These are phyloP conservation scores for Agrochola litura DNA, from an alignment of 2,888 invertebrate genomes.

Conservation along the genomic window DNA sequence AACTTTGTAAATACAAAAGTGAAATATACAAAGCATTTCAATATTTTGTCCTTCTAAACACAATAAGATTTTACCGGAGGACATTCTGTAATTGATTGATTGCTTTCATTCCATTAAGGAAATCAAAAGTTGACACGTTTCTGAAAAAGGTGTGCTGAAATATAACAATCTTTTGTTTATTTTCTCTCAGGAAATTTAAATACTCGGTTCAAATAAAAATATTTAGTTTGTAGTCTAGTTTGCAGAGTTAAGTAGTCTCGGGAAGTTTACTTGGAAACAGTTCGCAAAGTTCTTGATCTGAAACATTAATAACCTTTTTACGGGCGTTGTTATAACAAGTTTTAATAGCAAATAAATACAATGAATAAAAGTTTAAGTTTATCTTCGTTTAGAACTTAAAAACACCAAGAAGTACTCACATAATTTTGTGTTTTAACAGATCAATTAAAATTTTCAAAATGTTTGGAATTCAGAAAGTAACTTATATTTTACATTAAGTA, in stretches of 20 bases:
- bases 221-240: slow-evolving; percentile 51
- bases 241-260: slow-evolving; percentile 59
- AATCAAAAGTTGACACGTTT: slow-evolving; percentile 38
- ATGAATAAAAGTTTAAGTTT: slow-evolving; percentile 38
- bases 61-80: slow-evolving; percentile 23
- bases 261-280: slow-evolving; percentile 65
- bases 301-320: slow-evolving; percentile 72
- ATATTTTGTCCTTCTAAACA: slow-evolving; percentile 31
- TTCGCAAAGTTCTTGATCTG: slow-evolving; percentile 67
- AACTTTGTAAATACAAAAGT: slow-evolving; percentile 51
- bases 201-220: slow-evolving; percentile 49
- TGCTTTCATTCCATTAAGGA: slow-evolving; percentile 45
- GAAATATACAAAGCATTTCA: slow-evolving; percentile 33
- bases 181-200: slow-evolving; percentile 24
- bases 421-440: slow-evolving; percentile 13
- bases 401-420: slow-evolving; percentile 22
- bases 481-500: not conserved
- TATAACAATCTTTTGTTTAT: slow-evolving; percentile 16
- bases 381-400: slow-evolving; percentile 29
- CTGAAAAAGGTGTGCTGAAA: slow-evolving; percentile 39
- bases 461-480: not conserved
- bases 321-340: slow-evolving; percentile 55
- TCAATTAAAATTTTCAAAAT: not conserved
- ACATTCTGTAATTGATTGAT: slow-evolving; percentile 51
- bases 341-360: slow-evolving; percentile 56